Conservation (phyloP, 30 jellyfish, hydroid and myxozoan genomes). For the Mastigias papua region DNA sequence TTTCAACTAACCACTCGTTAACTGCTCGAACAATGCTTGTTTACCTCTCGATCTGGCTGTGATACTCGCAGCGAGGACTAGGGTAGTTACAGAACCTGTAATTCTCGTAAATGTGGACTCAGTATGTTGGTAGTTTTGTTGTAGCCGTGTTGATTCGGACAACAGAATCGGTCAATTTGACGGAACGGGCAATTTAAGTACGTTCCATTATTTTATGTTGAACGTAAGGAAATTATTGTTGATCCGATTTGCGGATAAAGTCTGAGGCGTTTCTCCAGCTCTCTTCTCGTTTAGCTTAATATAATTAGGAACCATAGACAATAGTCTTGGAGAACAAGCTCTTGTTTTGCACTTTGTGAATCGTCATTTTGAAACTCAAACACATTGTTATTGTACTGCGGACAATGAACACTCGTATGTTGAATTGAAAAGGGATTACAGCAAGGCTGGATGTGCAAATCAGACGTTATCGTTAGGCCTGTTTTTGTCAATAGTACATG, state of each 20-base stretch:
- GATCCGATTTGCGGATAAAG: constrained; percentile 10
- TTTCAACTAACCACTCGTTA: background rate
- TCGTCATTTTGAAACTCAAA: background rate
- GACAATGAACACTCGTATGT: constrained; percentile 10
- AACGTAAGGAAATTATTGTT: background rate
- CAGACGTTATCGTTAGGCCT: constrained; percentile 19
- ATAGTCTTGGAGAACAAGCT: background rate
- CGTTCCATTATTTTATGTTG: background rate
- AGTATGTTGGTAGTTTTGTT: background rate
- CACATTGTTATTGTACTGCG: background rate
- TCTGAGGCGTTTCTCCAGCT: background rate
- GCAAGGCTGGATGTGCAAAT: constrained; percentile 11
- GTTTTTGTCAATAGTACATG: background rate
- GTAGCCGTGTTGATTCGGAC: background rate
- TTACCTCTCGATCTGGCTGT: background rate
- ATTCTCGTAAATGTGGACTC: background rate
- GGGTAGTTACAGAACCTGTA: background rate
- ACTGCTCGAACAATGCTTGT: background rate
- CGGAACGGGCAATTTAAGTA: background rate
- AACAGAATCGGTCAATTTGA: background rate
- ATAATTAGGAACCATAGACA: background rate
- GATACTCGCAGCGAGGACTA: constrained; percentile 1
- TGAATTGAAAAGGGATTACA: constrained; percentile 9
- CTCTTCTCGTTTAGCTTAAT: background rate
- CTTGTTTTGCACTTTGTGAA: constrained; percentile 18